Evolutionary conservation across 2,797 vertebrate genomes (phyloP).

Genomic region (Tauraco hartlaubi): DNA sequence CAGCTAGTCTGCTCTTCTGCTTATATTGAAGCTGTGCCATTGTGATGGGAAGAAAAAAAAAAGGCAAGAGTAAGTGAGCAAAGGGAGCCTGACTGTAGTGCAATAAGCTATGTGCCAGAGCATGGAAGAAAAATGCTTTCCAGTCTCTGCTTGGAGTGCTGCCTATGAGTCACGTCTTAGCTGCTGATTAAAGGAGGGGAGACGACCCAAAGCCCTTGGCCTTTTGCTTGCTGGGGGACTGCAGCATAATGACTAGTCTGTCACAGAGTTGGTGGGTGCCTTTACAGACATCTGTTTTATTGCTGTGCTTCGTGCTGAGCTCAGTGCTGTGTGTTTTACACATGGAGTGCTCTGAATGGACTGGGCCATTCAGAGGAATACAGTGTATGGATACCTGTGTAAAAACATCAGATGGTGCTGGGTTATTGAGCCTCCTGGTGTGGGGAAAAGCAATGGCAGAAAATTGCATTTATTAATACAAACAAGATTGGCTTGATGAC

Average conservation of each 20-base stretch:
- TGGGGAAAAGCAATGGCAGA: not conserved
- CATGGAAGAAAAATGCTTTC: not conserved
- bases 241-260: not conserved
- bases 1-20: not conserved
- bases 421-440: not conserved
- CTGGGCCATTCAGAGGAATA: not conserved
- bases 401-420: not conserved
- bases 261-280: not conserved
- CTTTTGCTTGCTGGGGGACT: not conserved
- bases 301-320: not conserved
- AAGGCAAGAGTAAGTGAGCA: not conserved
- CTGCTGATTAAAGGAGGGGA: not conserved
- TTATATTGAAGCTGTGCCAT: not conserved
- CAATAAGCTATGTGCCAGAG: not conserved
- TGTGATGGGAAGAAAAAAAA: not conserved
- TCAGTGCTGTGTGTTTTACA: not conserved
- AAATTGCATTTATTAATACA: not conserved
- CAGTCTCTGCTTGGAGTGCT: not conserved
- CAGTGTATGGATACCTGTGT: fast-evolving
- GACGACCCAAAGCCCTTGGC: not conserved
- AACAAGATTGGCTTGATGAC: not conserved
- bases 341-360: not conserved
- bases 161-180: not conserved
- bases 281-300: not conserved
- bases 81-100: not conserved